Conservation (phyloP, 2,113 vertebrate species). For the Saguinus imperator region DNA sequence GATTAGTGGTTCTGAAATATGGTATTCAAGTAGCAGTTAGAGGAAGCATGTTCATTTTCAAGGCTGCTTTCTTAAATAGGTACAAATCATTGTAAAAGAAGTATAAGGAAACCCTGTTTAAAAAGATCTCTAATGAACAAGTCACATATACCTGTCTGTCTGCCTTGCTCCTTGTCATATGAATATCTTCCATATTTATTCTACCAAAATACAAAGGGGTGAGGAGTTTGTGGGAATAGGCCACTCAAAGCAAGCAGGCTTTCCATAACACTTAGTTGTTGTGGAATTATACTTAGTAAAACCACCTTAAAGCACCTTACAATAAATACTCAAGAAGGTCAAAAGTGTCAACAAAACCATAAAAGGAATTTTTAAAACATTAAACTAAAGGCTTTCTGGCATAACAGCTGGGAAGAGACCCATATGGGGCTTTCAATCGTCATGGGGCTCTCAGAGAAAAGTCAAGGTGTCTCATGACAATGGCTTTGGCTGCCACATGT, state of each 20-base stretch:
- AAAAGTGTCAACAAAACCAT: background rate
- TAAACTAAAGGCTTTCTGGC: background rate
- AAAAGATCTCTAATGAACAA: background rate
- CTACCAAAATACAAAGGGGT: background rate
- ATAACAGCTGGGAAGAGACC: background rate
- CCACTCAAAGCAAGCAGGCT: background rate
- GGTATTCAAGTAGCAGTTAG: background rate
- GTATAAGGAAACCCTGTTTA: background rate
- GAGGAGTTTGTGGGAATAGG: background rate
- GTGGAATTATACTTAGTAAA: background rate
- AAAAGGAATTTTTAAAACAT: background rate
- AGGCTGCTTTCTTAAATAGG: background rate
- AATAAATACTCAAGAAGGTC: background rate
- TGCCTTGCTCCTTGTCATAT: background rate
- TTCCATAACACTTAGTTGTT: background rate
- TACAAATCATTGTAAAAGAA: background rate
- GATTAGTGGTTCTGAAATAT: slow-evolving; percentile 4
- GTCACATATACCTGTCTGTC: background rate
- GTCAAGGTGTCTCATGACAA: background rate
- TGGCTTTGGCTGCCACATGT: background rate
- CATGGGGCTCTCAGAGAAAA: background rate
- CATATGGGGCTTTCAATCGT: background rate
- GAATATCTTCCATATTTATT: background rate
- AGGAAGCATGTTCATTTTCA: background rate
- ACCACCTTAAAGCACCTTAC: background rate